These are phyloP conservation scores for Carlito syrichta DNA, from an alignment of 2,113 vertebrate genomes.

Conservation along the genomic window DNA sequence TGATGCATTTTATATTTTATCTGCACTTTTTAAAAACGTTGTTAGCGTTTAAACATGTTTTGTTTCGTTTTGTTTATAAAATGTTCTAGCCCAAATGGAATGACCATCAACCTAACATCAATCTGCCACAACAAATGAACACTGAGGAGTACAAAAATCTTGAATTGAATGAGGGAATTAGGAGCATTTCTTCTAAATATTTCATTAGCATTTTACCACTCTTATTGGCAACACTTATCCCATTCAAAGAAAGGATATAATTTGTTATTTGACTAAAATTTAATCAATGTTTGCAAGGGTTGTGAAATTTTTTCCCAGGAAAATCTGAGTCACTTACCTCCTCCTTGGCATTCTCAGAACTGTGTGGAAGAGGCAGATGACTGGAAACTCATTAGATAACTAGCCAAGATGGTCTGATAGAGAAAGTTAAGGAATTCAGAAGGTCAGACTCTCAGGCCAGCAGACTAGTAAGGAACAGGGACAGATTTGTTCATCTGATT, in stretches of 20 bases:
- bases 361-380: neutral
- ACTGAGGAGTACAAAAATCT: neutral
- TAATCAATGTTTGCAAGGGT: neutral
- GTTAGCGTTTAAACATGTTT: neutral
- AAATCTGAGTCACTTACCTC: neutral
- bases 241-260: neutral
- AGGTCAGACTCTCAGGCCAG: neutral
- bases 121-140: neutral
- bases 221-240: neutral
- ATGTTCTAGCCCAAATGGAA: neutral
- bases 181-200: neutral
- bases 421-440: neutral
- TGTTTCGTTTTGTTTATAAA: constrained; percentile 51
- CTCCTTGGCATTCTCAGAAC: neutral
- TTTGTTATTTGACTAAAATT: constrained; percentile 15
- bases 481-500: neutral
- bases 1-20: constrained; percentile 60
- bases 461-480: neutral
- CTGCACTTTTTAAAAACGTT: constrained; percentile 2
- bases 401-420: neutral
- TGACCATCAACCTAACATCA: neutral
- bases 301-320: neutral
- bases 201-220: neutral
- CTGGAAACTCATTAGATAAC: neutral
- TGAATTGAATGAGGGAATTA: neutral